These are phyloP conservation scores for Phylloscopus whistleri DNA, from an alignment of 2,113 vertebrate genomes.

Conservation along the genomic window DNA sequence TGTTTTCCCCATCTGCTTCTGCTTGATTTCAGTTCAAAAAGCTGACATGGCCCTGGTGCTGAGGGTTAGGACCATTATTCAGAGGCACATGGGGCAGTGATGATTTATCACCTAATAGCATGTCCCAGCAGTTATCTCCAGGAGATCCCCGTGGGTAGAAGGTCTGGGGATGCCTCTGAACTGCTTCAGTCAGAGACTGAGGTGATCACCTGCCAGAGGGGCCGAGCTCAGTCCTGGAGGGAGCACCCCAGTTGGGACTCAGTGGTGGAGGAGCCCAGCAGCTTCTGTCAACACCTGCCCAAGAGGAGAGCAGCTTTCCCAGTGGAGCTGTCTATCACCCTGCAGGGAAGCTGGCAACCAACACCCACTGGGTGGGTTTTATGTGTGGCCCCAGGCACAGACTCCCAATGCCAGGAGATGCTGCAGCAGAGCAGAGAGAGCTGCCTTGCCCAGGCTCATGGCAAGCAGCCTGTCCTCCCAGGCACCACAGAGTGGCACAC, in stretches of 20 bases:
- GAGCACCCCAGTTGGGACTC: neutral
- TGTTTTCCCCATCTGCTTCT: neutral
- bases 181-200: neutral
- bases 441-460: neutral
- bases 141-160: neutral
- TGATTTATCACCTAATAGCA: neutral
- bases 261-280: accelerated
- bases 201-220: neutral
- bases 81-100: neutral
- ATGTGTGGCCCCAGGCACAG: neutral
- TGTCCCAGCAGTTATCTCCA: neutral
- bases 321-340: neutral
- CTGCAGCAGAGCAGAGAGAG: neutral
- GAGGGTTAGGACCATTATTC: neutral
- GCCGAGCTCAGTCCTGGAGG: neutral
- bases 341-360: neutral
- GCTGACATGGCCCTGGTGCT: neutral
- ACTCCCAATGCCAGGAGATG: neutral
- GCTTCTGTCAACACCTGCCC: neutral
- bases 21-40: neutral
- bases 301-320: neutral
- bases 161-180: neutral
- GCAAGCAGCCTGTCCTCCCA: neutral
- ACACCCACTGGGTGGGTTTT: neutral
- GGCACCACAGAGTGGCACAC: accelerated